Conservation (phyloP, 2,888 invertebrate species). For the Drosophila rubida region DNA sequence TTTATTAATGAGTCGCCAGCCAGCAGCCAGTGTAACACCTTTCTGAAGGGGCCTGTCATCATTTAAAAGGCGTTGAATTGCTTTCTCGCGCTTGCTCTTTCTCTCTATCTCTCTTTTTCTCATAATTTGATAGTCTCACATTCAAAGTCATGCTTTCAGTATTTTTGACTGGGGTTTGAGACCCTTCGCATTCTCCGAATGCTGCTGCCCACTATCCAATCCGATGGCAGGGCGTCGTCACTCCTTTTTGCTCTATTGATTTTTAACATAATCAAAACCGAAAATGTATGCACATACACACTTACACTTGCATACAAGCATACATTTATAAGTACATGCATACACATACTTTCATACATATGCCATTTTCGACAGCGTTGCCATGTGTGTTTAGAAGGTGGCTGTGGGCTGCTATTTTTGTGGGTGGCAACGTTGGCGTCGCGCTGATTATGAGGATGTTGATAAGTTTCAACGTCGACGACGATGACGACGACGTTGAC, state of each 20-base stretch:
- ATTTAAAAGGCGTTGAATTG: constrained; percentile 62
- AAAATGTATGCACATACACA: constrained; percentile 68
- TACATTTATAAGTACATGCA: constrained; percentile 50
- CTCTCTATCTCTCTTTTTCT: constrained; percentile 11
- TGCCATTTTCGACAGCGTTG: constrained; percentile 57
- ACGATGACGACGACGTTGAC: constrained; percentile 32
- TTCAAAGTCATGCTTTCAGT: constrained; percentile 44
- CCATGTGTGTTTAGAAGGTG: constrained; percentile 55
- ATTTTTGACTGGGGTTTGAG: constrained; percentile 31
- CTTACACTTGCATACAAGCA: constrained; percentile 19
- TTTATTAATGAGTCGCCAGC: constrained; percentile 65
- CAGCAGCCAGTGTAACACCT: constrained; percentile 46
- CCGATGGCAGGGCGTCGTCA: constrained; percentile 59
- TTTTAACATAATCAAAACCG: constrained; percentile 83
- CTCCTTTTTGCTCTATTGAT: constrained; percentile 83
- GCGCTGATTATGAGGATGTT: constrained; percentile 80
- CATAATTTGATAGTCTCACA: constrained; percentile 21
- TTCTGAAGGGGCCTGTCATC: constrained; percentile 56
- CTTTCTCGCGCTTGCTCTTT: constrained; percentile 25
- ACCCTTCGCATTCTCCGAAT: neutral
- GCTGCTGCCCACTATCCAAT: constrained; percentile 12
- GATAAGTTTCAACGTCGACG: constrained; percentile 72
- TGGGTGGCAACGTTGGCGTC: constrained; percentile 64
- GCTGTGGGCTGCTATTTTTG: constrained; percentile 25
- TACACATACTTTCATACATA: constrained; percentile 26